phyloP scores from a whole-genome alignment of 2,888 invertebrate species.

The Sphaerophoria taeniata region DNA sequence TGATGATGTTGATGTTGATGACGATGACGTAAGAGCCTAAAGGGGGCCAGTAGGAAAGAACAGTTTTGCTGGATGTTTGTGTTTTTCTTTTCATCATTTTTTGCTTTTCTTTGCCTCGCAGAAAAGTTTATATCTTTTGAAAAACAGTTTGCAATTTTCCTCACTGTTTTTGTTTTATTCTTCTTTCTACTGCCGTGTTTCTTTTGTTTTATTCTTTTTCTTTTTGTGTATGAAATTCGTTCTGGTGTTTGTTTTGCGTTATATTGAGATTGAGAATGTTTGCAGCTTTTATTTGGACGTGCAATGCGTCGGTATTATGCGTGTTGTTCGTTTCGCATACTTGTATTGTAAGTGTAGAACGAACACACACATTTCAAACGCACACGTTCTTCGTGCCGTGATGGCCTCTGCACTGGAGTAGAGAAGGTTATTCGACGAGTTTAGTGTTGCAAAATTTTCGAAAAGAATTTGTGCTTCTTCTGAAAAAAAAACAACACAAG shows the following conservation, averaged over 20 bases:
- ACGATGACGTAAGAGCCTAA: slow-evolving; percentile 70
- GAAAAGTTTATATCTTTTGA: slow-evolving; percentile 51
- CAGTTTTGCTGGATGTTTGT: slow-evolving; percentile 60
- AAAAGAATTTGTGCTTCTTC: neutral
- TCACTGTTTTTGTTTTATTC: slow-evolving; percentile 15
- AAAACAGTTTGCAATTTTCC: slow-evolving; percentile 24
- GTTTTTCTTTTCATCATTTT: slow-evolving; percentile 6
- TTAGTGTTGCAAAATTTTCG: slow-evolving; percentile 28
- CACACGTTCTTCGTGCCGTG: slow-evolving; percentile 56
- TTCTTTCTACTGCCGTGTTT: slow-evolving; percentile 7
- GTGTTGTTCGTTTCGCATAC: neutral
- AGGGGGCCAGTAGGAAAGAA: slow-evolving; percentile 74
- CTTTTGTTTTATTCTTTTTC: slow-evolving; percentile 37
- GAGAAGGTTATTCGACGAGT: slow-evolving; percentile 68
- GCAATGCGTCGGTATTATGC: slow-evolving; percentile 14
- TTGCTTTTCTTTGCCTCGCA: slow-evolving; percentile 26
- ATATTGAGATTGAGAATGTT: slow-evolving; percentile 6
- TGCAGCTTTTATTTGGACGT: neutral
- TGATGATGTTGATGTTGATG: slow-evolving; percentile 24
- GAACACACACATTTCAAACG: neutral
- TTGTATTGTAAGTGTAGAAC: neutral
- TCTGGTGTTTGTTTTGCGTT: slow-evolving; percentile 19
- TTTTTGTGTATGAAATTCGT: slow-evolving; percentile 11
- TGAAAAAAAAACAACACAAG: neutral
- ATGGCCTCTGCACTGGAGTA: slow-evolving; percentile 67